phyloP scores from a whole-genome alignment of 2,888 invertebrate species.

The Schrankia costaestrigalis region DNA sequence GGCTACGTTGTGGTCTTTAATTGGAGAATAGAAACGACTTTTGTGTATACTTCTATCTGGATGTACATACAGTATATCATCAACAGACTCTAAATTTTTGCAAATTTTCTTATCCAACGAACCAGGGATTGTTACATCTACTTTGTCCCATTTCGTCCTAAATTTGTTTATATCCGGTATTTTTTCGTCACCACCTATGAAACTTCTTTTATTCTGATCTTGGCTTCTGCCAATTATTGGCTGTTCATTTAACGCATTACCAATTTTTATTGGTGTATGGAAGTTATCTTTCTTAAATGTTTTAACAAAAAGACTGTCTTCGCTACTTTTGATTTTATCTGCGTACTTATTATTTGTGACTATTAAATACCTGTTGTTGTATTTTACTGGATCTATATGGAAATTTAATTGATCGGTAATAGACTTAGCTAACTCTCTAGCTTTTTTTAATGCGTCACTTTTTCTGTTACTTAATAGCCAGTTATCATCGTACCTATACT shows the following conservation, averaged over 20 bases:
- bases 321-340: slow-evolving; percentile 20
- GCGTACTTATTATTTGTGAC: slow-evolving; percentile 29
- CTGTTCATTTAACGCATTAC: slow-evolving; percentile 65
- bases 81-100: slow-evolving; percentile 57
- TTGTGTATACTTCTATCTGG: slow-evolving; percentile 61
- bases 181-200: slow-evolving; percentile 56
- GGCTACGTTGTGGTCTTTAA: slow-evolving; percentile 54
- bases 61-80: slow-evolving; percentile 57
- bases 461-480: slow-evolving; percentile 35
- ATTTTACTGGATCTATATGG: slow-evolving; percentile 49
- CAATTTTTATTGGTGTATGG: slow-evolving; percentile 62
- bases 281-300: slow-evolving; percentile 49
- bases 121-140: slow-evolving; percentile 38
- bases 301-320: no score
- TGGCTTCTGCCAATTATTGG: slow-evolving; percentile 49
- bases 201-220: slow-evolving; percentile 55
- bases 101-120: slow-evolving; percentile 54
- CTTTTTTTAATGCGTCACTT: slow-evolving; percentile 42
- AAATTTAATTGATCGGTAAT: slow-evolving; percentile 53
- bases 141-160: slow-evolving; percentile 52
- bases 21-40: slow-evolving; percentile 56
- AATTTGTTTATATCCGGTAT: slow-evolving; percentile 65
- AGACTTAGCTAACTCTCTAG: slow-evolving; percentile 47
- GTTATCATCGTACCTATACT: slow-evolving; percentile 47
- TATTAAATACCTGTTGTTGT: slow-evolving; percentile 59